These are phyloP conservation scores for Sylvilagus bachmani DNA, from an alignment of 2,113 vertebrate species.

Conservation along the genomic window DNA sequence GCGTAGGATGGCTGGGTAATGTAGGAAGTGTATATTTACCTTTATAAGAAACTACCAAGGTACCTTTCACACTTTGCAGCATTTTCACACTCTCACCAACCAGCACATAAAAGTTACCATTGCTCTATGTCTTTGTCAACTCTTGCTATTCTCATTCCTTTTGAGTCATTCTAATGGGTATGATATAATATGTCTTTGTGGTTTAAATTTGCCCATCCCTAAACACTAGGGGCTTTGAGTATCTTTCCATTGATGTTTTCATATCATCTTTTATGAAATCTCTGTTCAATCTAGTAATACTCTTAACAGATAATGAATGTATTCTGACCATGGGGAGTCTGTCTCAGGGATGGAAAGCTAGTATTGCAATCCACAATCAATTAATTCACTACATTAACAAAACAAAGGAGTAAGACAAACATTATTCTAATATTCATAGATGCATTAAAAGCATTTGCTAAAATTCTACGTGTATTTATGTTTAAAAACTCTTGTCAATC, in stretches of 20 bases:
- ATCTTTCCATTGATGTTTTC: background rate
- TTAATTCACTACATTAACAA: background rate
- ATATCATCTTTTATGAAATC: background rate
- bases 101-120: background rate
- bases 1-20: background rate
- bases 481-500: background rate
- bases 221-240: background rate
- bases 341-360: background rate
- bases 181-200: background rate
- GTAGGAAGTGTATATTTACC: background rate
- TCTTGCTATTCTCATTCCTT: background rate
- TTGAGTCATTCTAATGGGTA: background rate
- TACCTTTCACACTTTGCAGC: background rate
- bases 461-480: background rate
- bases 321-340: background rate
- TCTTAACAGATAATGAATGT: background rate
- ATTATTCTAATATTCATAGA: background rate
- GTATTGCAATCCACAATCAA: background rate
- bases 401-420: background rate
- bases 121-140: background rate
- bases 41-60: background rate
- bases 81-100: background rate
- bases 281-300: background rate
- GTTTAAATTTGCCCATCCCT: background rate
- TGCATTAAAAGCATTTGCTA: constrained; percentile 7